These are phyloP conservation scores for Zophobas morio DNA, from an alignment of 1,140 invertebrate species.

Conservation along the genomic window DNA sequence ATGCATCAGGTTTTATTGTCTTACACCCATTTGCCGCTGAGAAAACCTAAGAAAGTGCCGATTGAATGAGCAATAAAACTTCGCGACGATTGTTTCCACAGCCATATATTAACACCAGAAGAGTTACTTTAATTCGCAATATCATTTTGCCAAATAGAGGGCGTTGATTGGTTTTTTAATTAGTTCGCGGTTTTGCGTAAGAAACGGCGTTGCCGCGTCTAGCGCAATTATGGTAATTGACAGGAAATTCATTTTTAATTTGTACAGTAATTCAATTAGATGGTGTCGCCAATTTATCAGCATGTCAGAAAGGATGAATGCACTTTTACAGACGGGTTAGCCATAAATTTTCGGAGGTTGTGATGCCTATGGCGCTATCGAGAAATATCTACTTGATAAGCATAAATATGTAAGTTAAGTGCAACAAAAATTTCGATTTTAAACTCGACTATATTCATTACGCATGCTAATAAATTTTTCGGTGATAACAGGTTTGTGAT, in stretches of 20 bases:
- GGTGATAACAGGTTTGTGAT: too few species aligned
- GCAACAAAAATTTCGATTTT: too few species aligned
- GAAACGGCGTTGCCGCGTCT: background rate
- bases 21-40: slow-evolving; percentile 65
- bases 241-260: slow-evolving; percentile 31
- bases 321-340: too few species aligned
- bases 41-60: slow-evolving; percentile 67
- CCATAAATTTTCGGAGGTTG: too few species aligned
- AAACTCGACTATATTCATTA: too few species aligned
- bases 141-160: slow-evolving; percentile 53
- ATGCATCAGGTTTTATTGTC: slow-evolving; percentile 68
- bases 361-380: too few species aligned
- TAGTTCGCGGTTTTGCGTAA: background rate
- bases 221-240: slow-evolving; percentile 17
- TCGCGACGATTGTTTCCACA: slow-evolving; percentile 65
- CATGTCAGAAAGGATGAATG: too few species aligned
- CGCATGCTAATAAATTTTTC: too few species aligned
- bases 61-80: slow-evolving; percentile 67
- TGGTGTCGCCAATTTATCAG: too few species aligned
- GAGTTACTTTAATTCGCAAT: slow-evolving; percentile 63
- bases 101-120: slow-evolving; percentile 64
- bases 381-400: too few species aligned
- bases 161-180: slow-evolving; percentile 61
- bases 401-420: too few species aligned
- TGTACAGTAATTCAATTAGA: slow-evolving; percentile 16